phyloP scores from a whole-genome alignment of 2,888 invertebrate species.

The Phyllotreta striolata region DNA sequence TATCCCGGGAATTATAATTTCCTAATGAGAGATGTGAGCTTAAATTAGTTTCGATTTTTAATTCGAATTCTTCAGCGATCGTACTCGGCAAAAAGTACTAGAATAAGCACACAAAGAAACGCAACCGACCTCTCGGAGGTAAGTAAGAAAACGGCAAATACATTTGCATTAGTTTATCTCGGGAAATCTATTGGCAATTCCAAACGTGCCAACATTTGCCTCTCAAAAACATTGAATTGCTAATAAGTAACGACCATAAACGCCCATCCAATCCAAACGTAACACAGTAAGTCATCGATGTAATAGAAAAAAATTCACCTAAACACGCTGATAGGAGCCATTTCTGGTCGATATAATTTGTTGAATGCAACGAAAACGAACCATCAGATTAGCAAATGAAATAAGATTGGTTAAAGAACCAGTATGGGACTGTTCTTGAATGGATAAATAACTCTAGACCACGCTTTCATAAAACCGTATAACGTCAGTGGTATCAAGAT shows the following conservation, averaged over 20 bases:
- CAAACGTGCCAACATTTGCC: constrained; percentile 35
- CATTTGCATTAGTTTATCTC: constrained; percentile 42
- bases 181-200: constrained; percentile 40
- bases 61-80: not conserved
- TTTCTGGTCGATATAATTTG: too few relatives aligned
- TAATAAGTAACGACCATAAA: constrained; percentile 19
- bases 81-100: not conserved
- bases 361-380: too few relatives aligned
- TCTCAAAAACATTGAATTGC: constrained; percentile 26
- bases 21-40: too few relatives aligned
- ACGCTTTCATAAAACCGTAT: constrained; percentile 28
- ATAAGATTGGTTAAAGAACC: too few relatives aligned
- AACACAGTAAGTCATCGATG: constrained; percentile 23
- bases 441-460: not conserved
- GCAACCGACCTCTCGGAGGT: constrained; percentile 22
- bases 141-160: constrained; percentile 20
- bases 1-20: too few relatives aligned
- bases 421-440: too few relatives aligned
- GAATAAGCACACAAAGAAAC: not conserved
- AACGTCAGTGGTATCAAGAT: constrained; percentile 42
- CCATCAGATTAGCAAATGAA: too few relatives aligned
- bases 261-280: constrained; percentile 21
- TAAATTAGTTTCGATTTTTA: not conserved
- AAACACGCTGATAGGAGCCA: too few relatives aligned
- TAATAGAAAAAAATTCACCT: constrained; percentile 14